Conservation (phyloP, 2,113 vertebrate genomes). For the Percopsis transmontana region DNA sequence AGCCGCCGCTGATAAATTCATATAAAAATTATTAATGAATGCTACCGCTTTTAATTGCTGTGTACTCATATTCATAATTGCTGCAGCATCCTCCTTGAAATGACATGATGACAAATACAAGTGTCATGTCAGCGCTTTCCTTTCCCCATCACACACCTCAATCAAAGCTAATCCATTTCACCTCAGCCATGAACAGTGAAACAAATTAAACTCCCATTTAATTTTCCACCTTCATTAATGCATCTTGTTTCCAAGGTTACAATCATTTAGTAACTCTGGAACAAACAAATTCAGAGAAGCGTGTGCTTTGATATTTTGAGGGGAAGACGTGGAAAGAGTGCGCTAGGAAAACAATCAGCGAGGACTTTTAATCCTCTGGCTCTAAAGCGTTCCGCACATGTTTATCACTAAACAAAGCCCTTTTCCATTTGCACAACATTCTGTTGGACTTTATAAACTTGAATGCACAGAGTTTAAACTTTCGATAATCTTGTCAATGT, state of each 20-base stretch:
- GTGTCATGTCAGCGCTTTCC: slow-evolving; percentile 77
- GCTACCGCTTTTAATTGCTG: slow-evolving; percentile 78
- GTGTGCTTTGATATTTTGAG: slow-evolving; percentile 56
- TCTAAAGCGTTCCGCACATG: slow-evolving; percentile 51
- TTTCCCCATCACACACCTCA: slow-evolving; percentile 73
- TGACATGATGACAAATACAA: slow-evolving; percentile 80
- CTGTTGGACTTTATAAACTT: slow-evolving; percentile 53
- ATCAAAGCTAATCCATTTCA: slow-evolving; percentile 79
- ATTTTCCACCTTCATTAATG: slow-evolving; percentile 77
- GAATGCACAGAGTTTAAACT: slow-evolving; percentile 40
- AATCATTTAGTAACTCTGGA: slow-evolving; percentile 66
- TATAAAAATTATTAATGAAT: slow-evolving; percentile 83
- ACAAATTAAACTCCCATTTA: slow-evolving; percentile 78
- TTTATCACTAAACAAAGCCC: slow-evolving; percentile 64
- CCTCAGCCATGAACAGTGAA: slow-evolving; percentile 65
- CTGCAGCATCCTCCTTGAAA: slow-evolving; percentile 75
- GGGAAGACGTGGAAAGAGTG: slow-evolving; percentile 50
- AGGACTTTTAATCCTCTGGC: slow-evolving; percentile 56
- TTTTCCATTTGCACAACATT: slow-evolving; percentile 50
- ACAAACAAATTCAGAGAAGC: slow-evolving; percentile 62
- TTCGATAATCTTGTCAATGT: slow-evolving; percentile 26
- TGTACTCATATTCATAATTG: slow-evolving; percentile 77
- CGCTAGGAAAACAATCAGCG: slow-evolving; percentile 54
- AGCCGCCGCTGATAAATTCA: slow-evolving; percentile 75
- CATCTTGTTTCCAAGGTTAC: slow-evolving; percentile 75